Evolutionary conservation across 2,113 vertebrate genomes (phyloP), one percentile per base, ranked within the genome.

Genomic region (Leptodactylus fuscus): DNA sequence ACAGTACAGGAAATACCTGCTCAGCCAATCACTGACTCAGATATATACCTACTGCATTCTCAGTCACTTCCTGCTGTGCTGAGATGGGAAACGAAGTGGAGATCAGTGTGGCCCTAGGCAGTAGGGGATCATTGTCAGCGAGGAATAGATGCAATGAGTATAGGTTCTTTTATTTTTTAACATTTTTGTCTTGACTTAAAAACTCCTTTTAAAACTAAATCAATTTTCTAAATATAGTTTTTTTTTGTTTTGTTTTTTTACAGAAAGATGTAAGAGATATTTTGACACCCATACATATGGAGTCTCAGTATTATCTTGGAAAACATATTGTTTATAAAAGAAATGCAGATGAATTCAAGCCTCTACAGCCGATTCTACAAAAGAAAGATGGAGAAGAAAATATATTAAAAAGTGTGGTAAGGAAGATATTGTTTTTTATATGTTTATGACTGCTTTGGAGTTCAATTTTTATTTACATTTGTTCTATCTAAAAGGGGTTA

Each of bases 201-300:
- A n/a, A n/a, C n/a, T n/a, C n/a, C n/a, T n/a, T n/a, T n/a, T n/a
- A n/a, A n/a, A n/a, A n/a, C n/a, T n/a, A n/a, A n/a, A n/a, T n/a
- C n/a, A n/a, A n/a, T n/a, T n/a, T n/a, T n/a, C n/a, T n/a, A n/a
- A n/a, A n/a, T n/a, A n/a, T n/a, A n/a, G n/a, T n/a, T n/a, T n/a
- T n/a, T n/a, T n/a, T n/a, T n/a, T n/a, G n/a, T n/a, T 22, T 24
- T 29, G 58, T 71, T 49, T 67, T 27, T 79, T 67, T 88, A 65
- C 94, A 99, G 98, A 97, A 94, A 93, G 96, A 97, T 67, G 92
- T 97, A 85, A 94, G 95, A 88, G 98, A 99, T 91, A 95, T 98
- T 90, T 96, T 96, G 83, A 97, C 95, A 34, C 94, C 96, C 1
- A 91, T 99, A 81, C 90, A 93, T 81, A 94, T 99, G 87, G 92